Conservation (phyloP, 2,888 invertebrate genomes). For the Torymus auratus region DNA sequence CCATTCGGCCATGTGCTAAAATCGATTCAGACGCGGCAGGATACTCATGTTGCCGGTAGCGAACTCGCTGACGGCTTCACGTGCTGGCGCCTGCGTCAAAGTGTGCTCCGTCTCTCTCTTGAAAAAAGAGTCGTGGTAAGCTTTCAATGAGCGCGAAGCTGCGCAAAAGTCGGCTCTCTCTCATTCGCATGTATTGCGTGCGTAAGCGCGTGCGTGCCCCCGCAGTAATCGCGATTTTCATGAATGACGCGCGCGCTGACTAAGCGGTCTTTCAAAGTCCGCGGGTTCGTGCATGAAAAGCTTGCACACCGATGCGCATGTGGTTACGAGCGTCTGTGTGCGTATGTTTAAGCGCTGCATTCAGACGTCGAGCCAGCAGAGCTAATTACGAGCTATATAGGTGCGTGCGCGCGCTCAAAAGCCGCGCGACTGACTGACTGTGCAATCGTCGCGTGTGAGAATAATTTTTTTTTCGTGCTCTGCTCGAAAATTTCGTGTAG, state of each 20-base stretch:
- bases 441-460: background rate
- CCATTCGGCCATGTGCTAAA: too few species aligned
- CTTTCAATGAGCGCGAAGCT: background rate
- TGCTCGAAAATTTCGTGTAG: too few species aligned
- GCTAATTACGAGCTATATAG: conserved; percentile 21
- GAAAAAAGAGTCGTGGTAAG: too few species aligned
- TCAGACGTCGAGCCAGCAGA: background rate
- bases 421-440: background rate
- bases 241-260: background rate
- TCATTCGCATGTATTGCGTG: background rate
- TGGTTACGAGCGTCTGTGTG: background rate
- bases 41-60: too few species aligned
- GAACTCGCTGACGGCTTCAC: too few species aligned
- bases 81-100: too few species aligned
- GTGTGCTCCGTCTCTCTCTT: too few species aligned
- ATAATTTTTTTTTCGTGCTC: background rate
- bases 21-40: too few species aligned
- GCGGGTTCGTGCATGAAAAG: too few species aligned
- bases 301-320: background rate
- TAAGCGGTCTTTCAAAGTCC: conserved; percentile 14
- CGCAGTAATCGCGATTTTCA: too few species aligned
- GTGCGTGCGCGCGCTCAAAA: background rate
- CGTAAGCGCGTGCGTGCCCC: background rate
- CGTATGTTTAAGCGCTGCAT: conserved; percentile 10
- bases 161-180: background rate